Evolutionary conservation across 2,113 vertebrate genomes (phyloP).

Genomic region (Siniperca knerii): DNA sequence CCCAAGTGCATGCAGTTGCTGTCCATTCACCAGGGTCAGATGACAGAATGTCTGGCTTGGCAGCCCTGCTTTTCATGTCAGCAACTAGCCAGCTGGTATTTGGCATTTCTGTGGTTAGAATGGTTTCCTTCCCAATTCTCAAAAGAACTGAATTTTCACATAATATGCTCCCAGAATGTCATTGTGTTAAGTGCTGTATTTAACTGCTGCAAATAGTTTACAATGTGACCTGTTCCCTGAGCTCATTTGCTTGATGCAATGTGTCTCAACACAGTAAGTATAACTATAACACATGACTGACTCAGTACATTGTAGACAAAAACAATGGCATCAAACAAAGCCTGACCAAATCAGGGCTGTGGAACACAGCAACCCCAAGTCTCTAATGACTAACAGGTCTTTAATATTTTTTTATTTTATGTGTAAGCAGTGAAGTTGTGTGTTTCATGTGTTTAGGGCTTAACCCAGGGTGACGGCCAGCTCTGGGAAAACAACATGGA

Average conservation of each 20-base stretch:
- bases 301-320: constrained; percentile 40
- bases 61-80: constrained; percentile 62
- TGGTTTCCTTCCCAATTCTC: constrained; percentile 57
- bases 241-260: constrained; percentile 46
- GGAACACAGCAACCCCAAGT: constrained; percentile 17
- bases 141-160: constrained; percentile 50
- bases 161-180: constrained; percentile 45
- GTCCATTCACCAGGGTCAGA: constrained; percentile 53
- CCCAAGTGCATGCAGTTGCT: constrained; percentile 46
- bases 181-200: constrained; percentile 50
- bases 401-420: constrained; percentile 18
- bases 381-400: constrained; percentile 52
- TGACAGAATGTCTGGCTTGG: constrained; percentile 72
- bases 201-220: constrained; percentile 47
- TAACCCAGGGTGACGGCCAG: constrained; percentile 69
- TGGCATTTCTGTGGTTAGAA: constrained; percentile 55
- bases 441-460: constrained; percentile 65
- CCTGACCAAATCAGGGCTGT: constrained; percentile 19
- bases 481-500: constrained; percentile 74
- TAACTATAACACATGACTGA: constrained; percentile 43
- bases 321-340: constrained; percentile 59
- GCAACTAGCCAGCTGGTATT: constrained; percentile 50
- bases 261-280: constrained; percentile 26
- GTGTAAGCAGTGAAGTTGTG: constrained; percentile 52
- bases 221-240: constrained; percentile 63